Conservation (phyloP, 2,113 vertebrate species). For the Atractosteus spatula region DNA sequence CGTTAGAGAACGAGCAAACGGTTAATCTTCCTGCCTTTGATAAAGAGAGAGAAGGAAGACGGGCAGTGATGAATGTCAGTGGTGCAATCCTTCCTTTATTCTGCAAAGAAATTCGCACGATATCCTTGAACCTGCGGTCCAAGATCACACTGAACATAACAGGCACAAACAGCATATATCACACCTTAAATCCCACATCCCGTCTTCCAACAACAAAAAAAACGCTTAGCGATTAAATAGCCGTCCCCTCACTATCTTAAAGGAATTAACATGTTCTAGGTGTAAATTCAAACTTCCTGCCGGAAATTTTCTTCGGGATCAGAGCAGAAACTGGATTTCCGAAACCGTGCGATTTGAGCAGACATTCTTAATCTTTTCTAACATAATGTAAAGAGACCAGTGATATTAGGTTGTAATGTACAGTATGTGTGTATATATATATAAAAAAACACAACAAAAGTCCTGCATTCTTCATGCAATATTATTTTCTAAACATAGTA, state of each 20-base stretch:
- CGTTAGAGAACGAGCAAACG: not conserved
- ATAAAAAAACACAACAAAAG: no score
- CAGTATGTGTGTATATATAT: no score
- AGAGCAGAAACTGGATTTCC: no score
- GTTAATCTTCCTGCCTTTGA: not conserved
- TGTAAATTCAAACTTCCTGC: not conserved
- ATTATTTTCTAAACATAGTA: no score
- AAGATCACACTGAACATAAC: not conserved
- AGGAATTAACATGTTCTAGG: not conserved
- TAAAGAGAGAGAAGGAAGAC: not conserved
- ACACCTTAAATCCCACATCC: not conserved
- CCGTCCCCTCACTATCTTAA: not conserved
- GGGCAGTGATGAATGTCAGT: not conserved
- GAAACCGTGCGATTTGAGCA: no score
- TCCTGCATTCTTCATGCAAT: no score
- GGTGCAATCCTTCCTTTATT: not conserved
- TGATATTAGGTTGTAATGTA: no score
- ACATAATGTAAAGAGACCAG: no score
- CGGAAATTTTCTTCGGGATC: no score
- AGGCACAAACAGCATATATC: not conserved
- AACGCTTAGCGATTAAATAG: not conserved
- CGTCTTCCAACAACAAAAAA: not conserved
- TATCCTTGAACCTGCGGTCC: not conserved
- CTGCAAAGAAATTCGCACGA: not conserved
- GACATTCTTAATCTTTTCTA: no score